phyloP scores from a whole-genome alignment of 1,140 invertebrate species.

The Neodiprion pinetum region DNA sequence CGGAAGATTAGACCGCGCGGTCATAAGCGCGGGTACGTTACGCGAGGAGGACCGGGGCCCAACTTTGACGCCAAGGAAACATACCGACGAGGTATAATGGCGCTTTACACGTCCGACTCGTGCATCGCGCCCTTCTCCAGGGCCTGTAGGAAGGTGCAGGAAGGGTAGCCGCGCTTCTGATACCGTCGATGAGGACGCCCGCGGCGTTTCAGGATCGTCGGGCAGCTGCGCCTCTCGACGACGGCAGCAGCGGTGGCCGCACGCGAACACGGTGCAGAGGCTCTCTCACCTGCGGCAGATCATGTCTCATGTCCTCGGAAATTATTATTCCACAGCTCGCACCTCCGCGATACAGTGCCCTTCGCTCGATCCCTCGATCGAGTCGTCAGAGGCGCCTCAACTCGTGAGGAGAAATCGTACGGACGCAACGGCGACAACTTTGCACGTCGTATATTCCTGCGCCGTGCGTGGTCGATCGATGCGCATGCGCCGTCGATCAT shows the following conservation, averaged over 20 bases:
- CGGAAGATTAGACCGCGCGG: not conserved
- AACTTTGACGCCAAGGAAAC: not conserved
- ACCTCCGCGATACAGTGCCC: no score
- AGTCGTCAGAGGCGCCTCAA: not conserved
- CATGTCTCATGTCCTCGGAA: not conserved
- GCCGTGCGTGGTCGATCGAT: no score
- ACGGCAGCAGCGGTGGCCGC: not conserved
- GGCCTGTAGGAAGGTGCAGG: no score
- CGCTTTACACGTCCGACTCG: not conserved
- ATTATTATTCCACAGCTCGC: not conserved
- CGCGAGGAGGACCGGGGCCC: not conserved
- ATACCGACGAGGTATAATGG: not conserved
- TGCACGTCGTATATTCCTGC: no score
- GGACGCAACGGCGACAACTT: no score
- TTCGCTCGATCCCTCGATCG: not conserved
- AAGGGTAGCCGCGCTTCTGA: no score
- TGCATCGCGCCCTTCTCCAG: no score
- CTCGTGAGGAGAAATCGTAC: not conserved
- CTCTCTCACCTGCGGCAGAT: not conserved
- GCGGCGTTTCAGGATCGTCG: not conserved
- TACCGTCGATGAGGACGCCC: no score
- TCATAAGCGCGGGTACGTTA: not conserved
- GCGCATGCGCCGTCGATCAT: no score
- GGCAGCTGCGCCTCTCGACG: not conserved
- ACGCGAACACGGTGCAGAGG: not conserved